Conservation (phyloP, 2,113 vertebrate species). For the Hippocampus comes region DNA sequence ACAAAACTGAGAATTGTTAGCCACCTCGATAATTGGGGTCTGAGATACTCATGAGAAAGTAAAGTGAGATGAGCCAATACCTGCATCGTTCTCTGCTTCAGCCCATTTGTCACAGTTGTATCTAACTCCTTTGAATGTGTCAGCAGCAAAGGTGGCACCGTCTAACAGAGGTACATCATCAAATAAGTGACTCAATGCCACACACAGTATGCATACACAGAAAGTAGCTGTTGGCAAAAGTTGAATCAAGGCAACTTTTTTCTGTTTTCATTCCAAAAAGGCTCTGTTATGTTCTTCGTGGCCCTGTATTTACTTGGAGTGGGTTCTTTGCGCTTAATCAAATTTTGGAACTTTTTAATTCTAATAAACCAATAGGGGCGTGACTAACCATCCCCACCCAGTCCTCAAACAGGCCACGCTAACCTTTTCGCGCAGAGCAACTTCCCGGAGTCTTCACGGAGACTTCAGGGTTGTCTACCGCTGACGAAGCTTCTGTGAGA, state of each 20-base stretch:
- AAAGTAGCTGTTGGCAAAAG: background rate
- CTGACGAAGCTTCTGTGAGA: too few species aligned
- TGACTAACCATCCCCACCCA: too few species aligned
- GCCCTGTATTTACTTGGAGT: too few species aligned
- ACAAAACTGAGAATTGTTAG: background rate
- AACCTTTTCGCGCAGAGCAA: too few species aligned
- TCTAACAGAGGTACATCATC: slow-evolving; percentile 27
- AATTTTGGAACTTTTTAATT: too few species aligned
- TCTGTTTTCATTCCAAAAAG: too few species aligned
- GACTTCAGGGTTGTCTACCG: too few species aligned
- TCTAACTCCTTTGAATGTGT: background rate
- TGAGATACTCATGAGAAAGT: background rate
- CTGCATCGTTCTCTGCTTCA: slow-evolving; percentile 8
- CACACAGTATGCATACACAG: background rate
- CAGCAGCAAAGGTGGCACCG: slow-evolving; percentile 16
- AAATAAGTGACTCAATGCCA: background rate
- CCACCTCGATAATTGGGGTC: background rate
- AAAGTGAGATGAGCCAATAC: slow-evolving; percentile 7
- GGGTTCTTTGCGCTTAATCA: too few species aligned
- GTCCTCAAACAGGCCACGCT: too few species aligned
- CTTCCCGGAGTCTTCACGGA: too few species aligned
- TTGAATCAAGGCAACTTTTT: background rate
- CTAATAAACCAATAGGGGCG: too few species aligned
- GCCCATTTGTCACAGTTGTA: slow-evolving; percentile 2
- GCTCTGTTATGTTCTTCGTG: too few species aligned